Evolutionary conservation across 2,113 vertebrate genomes (phyloP).

Genomic region (Cardinalis cardinalis): DNA sequence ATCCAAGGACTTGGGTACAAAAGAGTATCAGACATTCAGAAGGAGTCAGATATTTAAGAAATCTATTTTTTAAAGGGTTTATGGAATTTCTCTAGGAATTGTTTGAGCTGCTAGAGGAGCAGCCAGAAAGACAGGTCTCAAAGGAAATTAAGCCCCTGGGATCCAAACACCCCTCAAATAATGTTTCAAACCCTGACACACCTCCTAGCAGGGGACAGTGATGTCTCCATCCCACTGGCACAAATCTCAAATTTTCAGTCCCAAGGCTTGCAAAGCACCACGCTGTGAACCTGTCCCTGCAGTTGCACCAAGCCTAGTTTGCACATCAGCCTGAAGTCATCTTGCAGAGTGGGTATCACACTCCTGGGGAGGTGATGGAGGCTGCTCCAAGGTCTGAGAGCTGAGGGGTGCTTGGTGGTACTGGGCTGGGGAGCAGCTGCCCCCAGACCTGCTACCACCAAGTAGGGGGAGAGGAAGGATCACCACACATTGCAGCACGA

Average conservation of each 20-base stretch:
- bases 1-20: not conserved
- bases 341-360: not conserved
- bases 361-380: not conserved
- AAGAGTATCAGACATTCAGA: not conserved
- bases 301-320: not conserved
- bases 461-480: not conserved
- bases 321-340: not conserved
- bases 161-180: not conserved
- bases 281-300: not conserved
- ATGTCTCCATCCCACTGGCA: not conserved
- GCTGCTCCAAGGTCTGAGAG: not conserved
- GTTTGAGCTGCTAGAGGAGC: not conserved
- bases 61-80: not conserved
- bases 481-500: accelerated
- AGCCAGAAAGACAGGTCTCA: not conserved
- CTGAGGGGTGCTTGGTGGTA: not conserved
- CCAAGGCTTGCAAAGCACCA: not conserved
- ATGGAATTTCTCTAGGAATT: not conserved
- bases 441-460: not conserved
- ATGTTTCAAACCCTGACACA: not conserved
- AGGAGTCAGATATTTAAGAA: not conserved
- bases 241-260: not conserved
- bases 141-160: not conserved
- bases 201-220: not conserved
- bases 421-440: not conserved